Percentiles rank a stretch among this genome's conserved stretches.
Evolutionary conservation across 2,113 vertebrate species (phyloP).

Genomic region (Galbula dea): DNA sequence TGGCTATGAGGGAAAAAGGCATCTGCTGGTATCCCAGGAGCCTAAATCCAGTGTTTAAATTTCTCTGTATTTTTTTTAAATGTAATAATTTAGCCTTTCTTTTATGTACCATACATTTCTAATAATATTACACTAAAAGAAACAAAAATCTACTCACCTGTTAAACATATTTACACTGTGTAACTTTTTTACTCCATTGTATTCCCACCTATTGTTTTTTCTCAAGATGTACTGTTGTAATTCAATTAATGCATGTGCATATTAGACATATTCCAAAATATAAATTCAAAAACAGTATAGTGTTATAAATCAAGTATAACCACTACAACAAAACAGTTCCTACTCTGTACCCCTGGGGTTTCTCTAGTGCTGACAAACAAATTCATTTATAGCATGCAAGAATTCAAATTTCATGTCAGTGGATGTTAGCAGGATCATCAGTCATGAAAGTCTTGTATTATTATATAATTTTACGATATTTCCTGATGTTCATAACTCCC

Average conservation of each 20-base stretch:
- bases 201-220: background rate
- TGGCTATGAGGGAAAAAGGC: background rate
- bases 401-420: background rate
- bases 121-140: background rate
- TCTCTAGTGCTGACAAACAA: background rate
- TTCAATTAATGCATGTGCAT: background rate
- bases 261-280: background rate
- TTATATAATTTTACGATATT: background rate
- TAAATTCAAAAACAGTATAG: background rate
- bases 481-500: background rate
- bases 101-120: background rate
- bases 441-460: background rate
- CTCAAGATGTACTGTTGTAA: background rate
- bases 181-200: background rate
- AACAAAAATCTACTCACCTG: background rate
- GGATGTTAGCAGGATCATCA: background rate
- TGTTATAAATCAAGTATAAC: background rate
- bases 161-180: background rate
- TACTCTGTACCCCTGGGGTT: background rate
- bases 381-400: background rate
- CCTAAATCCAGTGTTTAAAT: background rate
- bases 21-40: background rate
- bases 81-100: background rate
- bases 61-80: background rate
- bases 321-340: background rate